These are phyloP conservation scores for Pygoscelis adeliae DNA, from an alignment of 2,113 vertebrate genomes.

Conservation along the genomic window DNA sequence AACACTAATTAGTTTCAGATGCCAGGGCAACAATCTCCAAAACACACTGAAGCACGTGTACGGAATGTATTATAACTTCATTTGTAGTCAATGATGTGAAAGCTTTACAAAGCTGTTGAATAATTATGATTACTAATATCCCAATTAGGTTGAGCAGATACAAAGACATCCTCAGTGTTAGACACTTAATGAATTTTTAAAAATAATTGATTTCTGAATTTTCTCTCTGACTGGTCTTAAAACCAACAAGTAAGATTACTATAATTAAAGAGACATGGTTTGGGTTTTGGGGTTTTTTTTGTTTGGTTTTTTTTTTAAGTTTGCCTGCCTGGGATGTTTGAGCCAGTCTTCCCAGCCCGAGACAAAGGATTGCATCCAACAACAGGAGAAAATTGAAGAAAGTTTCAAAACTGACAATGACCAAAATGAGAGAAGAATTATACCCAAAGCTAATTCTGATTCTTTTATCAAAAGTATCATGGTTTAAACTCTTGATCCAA, in stretches of 20 bases:
- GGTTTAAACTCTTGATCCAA: not conserved
- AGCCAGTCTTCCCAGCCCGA: not conserved
- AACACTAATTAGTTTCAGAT: constrained; percentile 61
- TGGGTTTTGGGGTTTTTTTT: not conserved
- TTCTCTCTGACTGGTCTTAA: not conserved
- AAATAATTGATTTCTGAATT: not conserved
- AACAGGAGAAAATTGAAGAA: not conserved
- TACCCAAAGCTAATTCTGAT: not conserved
- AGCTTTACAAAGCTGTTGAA: constrained; percentile 56
- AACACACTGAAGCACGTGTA: constrained; percentile 60
- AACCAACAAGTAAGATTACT: not conserved
- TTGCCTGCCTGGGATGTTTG: not conserved
- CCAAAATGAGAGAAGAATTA: not conserved
- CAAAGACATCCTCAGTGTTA: not conserved
- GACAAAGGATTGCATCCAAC: not conserved
- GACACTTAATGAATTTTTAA: not conserved
- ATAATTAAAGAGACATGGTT: not conserved
- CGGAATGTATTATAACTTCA: constrained; percentile 37
- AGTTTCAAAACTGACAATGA: not conserved
- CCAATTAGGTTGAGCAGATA: constrained; percentile 43
- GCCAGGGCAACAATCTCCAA: constrained; percentile 60
- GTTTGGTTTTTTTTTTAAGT: not conserved
- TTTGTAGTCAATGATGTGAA: constrained; percentile 54
- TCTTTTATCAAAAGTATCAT: not conserved
- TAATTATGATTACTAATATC: constrained; percentile 63